Conservation (phyloP, 2,113 vertebrate genomes). For the Triplophysa tibetana region DNA sequence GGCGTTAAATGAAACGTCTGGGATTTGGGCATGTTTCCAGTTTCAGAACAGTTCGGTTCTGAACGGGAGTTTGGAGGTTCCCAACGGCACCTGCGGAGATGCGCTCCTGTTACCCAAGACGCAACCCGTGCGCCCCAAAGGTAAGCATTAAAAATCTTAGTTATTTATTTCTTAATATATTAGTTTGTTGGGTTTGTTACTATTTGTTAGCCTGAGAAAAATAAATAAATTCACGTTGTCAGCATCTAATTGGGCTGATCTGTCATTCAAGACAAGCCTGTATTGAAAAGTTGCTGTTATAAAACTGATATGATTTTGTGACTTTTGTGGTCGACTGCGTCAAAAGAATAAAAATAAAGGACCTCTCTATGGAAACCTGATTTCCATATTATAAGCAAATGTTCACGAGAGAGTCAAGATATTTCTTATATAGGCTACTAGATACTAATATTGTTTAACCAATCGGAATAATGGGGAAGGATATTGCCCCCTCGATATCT, state of each 20-base stretch:
- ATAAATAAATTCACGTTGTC: neutral
- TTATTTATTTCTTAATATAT: neutral
- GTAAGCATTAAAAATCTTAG: conserved; percentile 57
- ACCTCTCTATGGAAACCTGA: neutral
- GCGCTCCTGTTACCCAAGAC: conserved; percentile 49
- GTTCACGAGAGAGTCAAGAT: too few relatives aligned
- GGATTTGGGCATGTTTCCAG: conserved; percentile 57
- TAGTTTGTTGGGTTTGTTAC: too few relatives aligned
- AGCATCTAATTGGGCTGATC: neutral
- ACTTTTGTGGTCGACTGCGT: neutral
- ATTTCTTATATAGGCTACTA: too few relatives aligned
- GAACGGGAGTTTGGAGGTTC: conserved; percentile 62
- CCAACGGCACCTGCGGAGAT: conserved; percentile 66
- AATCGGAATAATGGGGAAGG: too few relatives aligned
- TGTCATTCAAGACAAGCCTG: neutral
- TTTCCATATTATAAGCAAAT: too few relatives aligned
- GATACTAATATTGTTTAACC: too few relatives aligned
- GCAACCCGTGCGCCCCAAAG: conserved; percentile 57
- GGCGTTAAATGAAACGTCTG: conserved; percentile 55
- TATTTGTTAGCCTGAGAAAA: neutral
- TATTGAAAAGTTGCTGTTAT: neutral
- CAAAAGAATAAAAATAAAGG: neutral
- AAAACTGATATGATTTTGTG: neutral
- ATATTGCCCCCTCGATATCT: too few relatives aligned
- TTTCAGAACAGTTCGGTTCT: conserved; percentile 53